Evolutionary conservation across 2,888 invertebrate genomes (phyloP), one percentile per base, ranked within the genome.

Genomic region (Chymomyza fuscimana): DNA sequence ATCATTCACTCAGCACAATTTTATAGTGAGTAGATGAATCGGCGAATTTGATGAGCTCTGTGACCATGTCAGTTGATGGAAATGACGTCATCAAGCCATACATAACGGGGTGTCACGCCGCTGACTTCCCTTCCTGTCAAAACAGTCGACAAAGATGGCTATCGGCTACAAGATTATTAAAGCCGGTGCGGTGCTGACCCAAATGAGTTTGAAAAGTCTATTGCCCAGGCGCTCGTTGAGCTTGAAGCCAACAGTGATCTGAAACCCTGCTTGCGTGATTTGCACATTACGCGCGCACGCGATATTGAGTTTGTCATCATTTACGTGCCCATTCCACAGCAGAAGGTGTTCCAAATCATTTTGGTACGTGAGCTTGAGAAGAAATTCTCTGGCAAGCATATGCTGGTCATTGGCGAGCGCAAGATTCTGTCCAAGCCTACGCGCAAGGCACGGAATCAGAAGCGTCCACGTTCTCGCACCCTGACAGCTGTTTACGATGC

Each of bases 351-450:
- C 86, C 99, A 99, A 93, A 96, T 96, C 80, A 95, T 98, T 82
- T 93, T 99, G 89, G 99, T 99, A 60, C 95, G 99, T 88, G 99
- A 99, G 92, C 93, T 99, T 90, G 99, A 99, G 92, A 99, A 99
- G 95, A 99, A 99, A 92, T 99, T 99, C 93, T 98, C 98, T 89
- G 99, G 99, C 77, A 98, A 98, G 92, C 98, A 99, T 92, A 99
- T 99, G 12, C 98, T 99, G 81, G 98, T 99, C 91, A 95, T 99
- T 89, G 99, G 99, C 56, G 97, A 99, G 93, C 95, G 99, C 89
- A 97, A 98, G 92, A 99, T 99, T 91, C 94, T 99, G 83, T 98
- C 98, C 78, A 99, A 99, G 92, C 99, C 99, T 67, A 22, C 22
- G 22, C 22, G 22, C 22, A 22, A 22, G 1, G 2, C 22, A 3